A percentile compares a stretch with the other conserved stretches of the same genome.
These are phyloP conservation scores for Drosophila setosimentum DNA, from an alignment of 2,888 invertebrate species.

Conservation along the genomic window DNA sequence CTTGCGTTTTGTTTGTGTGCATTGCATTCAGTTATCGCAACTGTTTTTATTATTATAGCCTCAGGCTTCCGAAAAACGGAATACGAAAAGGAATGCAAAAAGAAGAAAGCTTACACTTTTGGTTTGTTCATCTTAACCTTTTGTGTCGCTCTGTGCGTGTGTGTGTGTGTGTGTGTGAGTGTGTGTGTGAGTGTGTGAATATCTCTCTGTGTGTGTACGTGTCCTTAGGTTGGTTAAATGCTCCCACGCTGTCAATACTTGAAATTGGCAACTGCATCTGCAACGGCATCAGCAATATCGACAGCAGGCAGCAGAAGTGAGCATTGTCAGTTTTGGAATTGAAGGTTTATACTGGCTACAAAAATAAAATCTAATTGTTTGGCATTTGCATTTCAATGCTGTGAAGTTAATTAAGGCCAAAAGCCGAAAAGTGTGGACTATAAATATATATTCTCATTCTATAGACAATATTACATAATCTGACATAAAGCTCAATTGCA, in stretches of 20 bases:
- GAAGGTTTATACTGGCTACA: conserved; percentile 7
- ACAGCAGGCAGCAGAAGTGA: conserved; percentile 9
- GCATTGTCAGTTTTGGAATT: conserved; percentile 17
- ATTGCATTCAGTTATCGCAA: conserved; percentile 70
- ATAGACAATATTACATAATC: neutral
- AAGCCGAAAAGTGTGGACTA: neutral
- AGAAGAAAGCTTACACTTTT: conserved; percentile 57
- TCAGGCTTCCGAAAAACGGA: conserved; percentile 43
- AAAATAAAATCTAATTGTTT: conserved; percentile 10
- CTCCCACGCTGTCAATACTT: conserved; percentile 70
- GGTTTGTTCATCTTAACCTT: conserved; percentile 6
- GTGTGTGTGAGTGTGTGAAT: conserved; percentile 1
- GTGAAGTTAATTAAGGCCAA: conserved; percentile 32
- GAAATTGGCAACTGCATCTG: conserved; percentile 62
- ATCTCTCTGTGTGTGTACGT: conserved; percentile 12
- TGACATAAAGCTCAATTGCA: conserved; percentile 2
- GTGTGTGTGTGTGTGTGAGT: neutral
- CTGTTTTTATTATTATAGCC: conserved; percentile 75
- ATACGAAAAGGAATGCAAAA: conserved; percentile 28
- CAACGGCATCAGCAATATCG: conserved; percentile 39
- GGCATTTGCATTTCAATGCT: conserved; percentile 24
- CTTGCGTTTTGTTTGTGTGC: conserved; percentile 64
- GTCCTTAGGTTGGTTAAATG: conserved; percentile 64
- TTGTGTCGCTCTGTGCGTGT: neutral
- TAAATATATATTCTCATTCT: neutral